Evolutionary conservation across 1,140 invertebrate genomes (phyloP), one percentile per base, ranked within the genome.

Genomic region (Ridgeia piscesae): DNA sequence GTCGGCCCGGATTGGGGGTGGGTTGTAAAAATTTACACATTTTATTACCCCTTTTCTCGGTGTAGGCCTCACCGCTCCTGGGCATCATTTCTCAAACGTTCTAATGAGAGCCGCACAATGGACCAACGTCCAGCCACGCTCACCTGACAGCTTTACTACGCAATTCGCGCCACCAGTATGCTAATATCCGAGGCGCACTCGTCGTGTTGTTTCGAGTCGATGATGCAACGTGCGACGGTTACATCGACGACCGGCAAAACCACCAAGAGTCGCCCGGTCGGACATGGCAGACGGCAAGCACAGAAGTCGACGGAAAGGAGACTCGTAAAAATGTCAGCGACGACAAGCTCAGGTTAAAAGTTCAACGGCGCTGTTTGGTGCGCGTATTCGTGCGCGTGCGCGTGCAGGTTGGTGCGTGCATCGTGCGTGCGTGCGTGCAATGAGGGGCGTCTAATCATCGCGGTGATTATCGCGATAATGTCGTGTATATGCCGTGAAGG

Each of bases 21-120:
- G 58, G 58, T 77, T 77, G 58, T 77, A 77, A 77, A 77, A 77
- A 77, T 77, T 77, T 77, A 77, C 58, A 77, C 58, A 77, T 77
- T 77, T 77, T 77, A 77, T 77, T 77, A 77, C 58, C 58, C 58
- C 58, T 77, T 77, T 77, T 27, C 58, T 9, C 58, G 11, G 58
- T 77, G 58, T 21, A 21, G 58, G 58, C 17, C 11, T 21, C 11
- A 77, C 58, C 58, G 58, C 58, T 77, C 27, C 58, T 77, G 17
- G 58, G 58, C 58, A 77, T 77, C 58, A 77, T 77, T 77, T 77
- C 27, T 77, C 58, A 77, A 77, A 77, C 58, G 58, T 77, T 21
- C 58, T 77, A 77, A 77, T 77, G 58, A 77, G 58, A 9, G 27
- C 8, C 17, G 2, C 8, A 77, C 58, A 77, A 77, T 14, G 4